Percentiles rank a stretch among this genome's conserved stretches.
These are phyloP conservation scores for Catharus ustulatus DNA, from an alignment of 2,797 vertebrate species.

Conservation along the genomic window DNA sequence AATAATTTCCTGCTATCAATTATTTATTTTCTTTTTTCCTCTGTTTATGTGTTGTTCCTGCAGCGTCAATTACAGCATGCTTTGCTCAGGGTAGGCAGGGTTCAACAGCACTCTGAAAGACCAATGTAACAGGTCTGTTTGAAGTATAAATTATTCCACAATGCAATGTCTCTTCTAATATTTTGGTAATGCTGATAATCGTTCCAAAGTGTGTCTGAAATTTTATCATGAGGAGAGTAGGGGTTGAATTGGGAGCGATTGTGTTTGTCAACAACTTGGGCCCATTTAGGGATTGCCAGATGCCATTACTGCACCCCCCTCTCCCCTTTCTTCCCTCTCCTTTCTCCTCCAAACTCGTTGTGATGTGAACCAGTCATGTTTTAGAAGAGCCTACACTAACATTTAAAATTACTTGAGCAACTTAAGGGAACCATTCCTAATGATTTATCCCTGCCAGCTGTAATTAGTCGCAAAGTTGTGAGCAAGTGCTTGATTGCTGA, in stretches of 20 bases:
- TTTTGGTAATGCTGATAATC: not conserved
- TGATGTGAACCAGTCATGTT: not conserved
- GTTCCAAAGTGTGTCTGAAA: not conserved
- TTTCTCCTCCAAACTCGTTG: not conserved
- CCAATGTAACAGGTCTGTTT: not conserved
- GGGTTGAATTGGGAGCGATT: rapidly evolving
- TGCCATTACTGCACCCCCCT: rapidly evolving
- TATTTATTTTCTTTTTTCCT: not conserved
- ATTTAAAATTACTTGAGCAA: not conserved
- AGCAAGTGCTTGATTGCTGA: not conserved
- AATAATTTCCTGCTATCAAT: not conserved
- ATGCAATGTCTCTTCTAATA: not conserved
- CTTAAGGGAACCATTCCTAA: not conserved
- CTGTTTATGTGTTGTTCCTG: not conserved
- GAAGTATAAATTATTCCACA: not conserved
- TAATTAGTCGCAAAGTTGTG: not conserved
- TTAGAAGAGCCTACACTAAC: not conserved
- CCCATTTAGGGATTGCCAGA: not conserved
- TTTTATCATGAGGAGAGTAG: not conserved
- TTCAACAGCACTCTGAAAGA: not conserved
- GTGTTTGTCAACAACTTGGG: not conserved
- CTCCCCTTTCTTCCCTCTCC: not conserved
- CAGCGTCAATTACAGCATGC: not conserved
- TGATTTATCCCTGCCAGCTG: not conserved
- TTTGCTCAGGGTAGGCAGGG: not conserved